These are phyloP conservation scores for Lepus europaeus DNA, from an alignment of 2,113 vertebrate genomes.

Conservation along the genomic window DNA sequence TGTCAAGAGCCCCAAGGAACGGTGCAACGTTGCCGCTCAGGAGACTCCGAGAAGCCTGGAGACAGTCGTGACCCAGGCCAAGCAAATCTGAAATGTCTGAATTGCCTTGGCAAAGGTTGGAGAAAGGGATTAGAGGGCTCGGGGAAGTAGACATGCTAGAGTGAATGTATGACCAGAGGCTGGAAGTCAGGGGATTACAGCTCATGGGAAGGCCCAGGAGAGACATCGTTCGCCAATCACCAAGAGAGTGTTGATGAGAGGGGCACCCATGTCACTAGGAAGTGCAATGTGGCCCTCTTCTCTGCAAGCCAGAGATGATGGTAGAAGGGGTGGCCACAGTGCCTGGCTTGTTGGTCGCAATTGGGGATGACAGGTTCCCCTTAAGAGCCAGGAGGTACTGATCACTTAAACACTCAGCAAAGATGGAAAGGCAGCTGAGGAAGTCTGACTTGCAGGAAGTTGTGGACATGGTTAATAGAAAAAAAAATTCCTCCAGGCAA, in stretches of 20 bases:
- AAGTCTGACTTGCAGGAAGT: neutral
- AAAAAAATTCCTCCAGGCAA: neutral
- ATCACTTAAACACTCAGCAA: neutral
- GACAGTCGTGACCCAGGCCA: neutral
- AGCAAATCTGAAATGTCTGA: neutral
- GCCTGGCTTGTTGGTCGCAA: neutral
- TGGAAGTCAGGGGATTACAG: neutral
- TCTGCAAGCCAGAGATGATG: neutral
- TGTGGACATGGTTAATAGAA: neutral
- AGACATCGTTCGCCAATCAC: neutral
- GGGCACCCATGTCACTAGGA: neutral
- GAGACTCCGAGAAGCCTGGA: conserved; percentile 1
- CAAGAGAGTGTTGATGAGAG: neutral
- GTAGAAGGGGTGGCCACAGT: neutral
- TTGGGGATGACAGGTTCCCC: neutral
- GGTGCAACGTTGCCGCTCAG: neutral
- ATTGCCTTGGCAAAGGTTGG: neutral
- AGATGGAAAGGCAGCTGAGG: neutral
- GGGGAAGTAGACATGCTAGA: neutral
- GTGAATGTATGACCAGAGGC: neutral
- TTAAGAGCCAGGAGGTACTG: neutral
- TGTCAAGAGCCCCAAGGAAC: neutral
- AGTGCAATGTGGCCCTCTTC: neutral
- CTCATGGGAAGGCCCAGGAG: neutral
- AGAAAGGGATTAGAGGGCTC: conserved; percentile 34